Evolutionary conservation across 2,888 invertebrate genomes (phyloP), one percentile per base, ranked within the genome.

Genomic region (Uloborus plumipes): DNA sequence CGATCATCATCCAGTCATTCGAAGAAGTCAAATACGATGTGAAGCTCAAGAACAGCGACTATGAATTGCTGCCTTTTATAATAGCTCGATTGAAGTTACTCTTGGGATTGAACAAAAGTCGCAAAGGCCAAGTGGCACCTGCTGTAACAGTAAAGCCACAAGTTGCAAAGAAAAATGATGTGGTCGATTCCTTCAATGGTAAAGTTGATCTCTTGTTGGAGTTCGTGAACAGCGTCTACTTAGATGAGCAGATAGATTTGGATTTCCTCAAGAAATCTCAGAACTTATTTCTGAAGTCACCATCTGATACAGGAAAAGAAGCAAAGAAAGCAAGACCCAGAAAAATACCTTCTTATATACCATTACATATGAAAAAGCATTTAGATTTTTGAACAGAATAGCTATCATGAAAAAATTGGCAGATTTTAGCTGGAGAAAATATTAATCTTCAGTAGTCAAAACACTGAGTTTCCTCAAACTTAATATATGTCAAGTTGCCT

Each of bases 61-160:
- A 88, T 84, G 89, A 89, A 83, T 87, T 89, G 87, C 82, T 89
- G 0, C 88, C 88, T 11, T 88, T 88, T 85, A 88, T 89, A 85
- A 67, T 88, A 84, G 87, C 86, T 66, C 84, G 88, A 16, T 87
- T 89, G 84, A 88, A 88, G 82, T 58, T 66, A 16, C 20, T 86
- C n/a, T 51, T 85, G 58, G 87, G 87, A n/a, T 61, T 86, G 22
- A 85, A 85, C 7, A 61, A 26, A 22, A 47, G 18, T 15, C 26
- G 26, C 26, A 26, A 64, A 50, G 16, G 31, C n/a, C 18, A 26
- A 15, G 53, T 49, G 1, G 31, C 47, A 15, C 66, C 66, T 22
- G 59, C 58, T 26, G 50, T 47, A 15, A 7, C 15, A 14, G n/a
- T 58, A 6, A 47, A 58, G 15, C 39, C 62, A 1, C 47, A 2